These are phyloP conservation scores for Lithophane leautieri DNA, from an alignment of 2,888 invertebrate species.

Conservation along the genomic window DNA sequence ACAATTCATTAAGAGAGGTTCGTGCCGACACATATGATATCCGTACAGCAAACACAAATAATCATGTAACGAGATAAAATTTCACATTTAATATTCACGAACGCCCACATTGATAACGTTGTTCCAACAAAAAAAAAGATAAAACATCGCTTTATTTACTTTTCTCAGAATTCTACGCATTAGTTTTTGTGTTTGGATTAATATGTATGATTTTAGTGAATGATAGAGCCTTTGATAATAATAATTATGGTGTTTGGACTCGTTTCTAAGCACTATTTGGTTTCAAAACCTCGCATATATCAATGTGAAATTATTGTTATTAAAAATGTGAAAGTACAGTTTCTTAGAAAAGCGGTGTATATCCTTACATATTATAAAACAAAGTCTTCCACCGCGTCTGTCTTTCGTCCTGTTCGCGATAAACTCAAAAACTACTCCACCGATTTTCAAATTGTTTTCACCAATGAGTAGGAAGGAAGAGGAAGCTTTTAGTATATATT, in stretches of 20 bases:
- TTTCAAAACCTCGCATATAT: neutral
- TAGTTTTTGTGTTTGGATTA: conserved; percentile 28
- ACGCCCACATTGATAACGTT: conserved; percentile 44
- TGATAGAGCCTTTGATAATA: neutral
- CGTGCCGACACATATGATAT: conserved; percentile 47
- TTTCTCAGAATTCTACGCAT: conserved; percentile 35
- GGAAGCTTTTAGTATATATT: too few species aligned
- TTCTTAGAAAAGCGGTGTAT: too few species aligned
- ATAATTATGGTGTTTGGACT: neutral
- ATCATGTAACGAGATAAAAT: conserved; percentile 55
- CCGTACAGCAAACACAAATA: conserved; percentile 49
- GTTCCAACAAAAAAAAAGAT: conserved; percentile 42
- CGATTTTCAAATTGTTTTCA: too few species aligned
- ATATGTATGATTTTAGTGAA: conserved; percentile 32
- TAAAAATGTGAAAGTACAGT: too few species aligned
- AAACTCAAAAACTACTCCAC: too few species aligned
- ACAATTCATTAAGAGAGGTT: conserved; percentile 23
- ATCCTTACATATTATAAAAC: too few species aligned
- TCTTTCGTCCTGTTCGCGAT: too few species aligned
- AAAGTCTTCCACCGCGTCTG: too few species aligned
- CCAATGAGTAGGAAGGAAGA: too few species aligned
- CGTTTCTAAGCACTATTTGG: neutral
- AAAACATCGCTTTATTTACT: conserved; percentile 41
- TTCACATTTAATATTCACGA: conserved; percentile 53
- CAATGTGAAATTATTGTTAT: too few species aligned